Evolutionary conservation across 1,140 invertebrate species (phyloP).

Genomic region (Cotesia typhae): DNA sequence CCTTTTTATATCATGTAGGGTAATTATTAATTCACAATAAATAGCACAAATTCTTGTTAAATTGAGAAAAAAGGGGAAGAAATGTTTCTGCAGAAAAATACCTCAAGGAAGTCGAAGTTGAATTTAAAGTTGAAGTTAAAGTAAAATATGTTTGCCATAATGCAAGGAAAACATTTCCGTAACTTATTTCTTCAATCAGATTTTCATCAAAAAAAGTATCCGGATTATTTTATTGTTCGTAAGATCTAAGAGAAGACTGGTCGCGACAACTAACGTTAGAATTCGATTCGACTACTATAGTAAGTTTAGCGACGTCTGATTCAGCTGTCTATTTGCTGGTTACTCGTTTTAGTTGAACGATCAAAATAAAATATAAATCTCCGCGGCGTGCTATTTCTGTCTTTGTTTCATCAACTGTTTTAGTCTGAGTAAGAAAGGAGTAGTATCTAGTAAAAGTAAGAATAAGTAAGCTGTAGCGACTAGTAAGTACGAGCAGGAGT

Average conservation of each 20-base stretch:
- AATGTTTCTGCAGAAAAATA: too few relatives aligned
- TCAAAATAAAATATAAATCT: conserved; percentile 5
- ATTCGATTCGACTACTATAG: conserved; percentile 17
- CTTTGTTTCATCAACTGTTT: not conserved
- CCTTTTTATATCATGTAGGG: too few relatives aligned
- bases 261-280: conserved; percentile 2
- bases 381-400: not conserved
- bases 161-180: too few relatives aligned
- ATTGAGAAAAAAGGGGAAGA: too few relatives aligned
- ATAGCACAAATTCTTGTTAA: too few relatives aligned
- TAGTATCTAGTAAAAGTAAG: not conserved
- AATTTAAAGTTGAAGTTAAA: too few relatives aligned
- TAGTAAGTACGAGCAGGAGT: too few relatives aligned
- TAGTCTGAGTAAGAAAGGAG: not conserved
- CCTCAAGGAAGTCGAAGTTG: too few relatives aligned
- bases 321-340: conserved; percentile 3
- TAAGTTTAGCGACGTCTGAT: conserved; percentile 13
- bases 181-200: too few relatives aligned
- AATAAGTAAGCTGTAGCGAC: not conserved
- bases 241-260: not conserved
- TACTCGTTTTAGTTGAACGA: not conserved
- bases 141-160: too few relatives aligned
- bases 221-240: not conserved
- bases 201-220: not conserved
- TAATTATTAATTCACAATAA: too few relatives aligned